Percentiles rank a stretch among this genome's conserved stretches.
phyloP scores from a whole-genome alignment of 2,888 invertebrate species.

The Erebia palarica region DNA sequence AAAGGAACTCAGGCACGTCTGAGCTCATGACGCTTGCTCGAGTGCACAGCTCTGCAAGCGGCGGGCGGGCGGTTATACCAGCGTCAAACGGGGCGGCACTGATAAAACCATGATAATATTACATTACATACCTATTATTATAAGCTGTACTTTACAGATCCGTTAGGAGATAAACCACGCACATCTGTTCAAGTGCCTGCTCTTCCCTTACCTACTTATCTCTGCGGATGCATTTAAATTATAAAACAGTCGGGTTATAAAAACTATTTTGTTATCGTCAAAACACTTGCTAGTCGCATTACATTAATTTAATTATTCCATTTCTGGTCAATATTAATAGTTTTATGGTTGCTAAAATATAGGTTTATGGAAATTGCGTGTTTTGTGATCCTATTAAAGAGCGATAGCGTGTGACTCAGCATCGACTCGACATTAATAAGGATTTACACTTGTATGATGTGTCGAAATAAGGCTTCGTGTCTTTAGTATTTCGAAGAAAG shows the following conservation, averaged over 20 bases:
- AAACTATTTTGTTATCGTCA: constrained; percentile 1
- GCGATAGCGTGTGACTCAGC: constrained; percentile 58
- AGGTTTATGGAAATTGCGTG: constrained; percentile 29
- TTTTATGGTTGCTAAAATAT: constrained; percentile 1
- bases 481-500: constrained; percentile 10
- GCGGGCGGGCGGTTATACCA: constrained; percentile 65
- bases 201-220: constrained; percentile 35
- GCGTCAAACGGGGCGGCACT: constrained; percentile 57
- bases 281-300: constrained; percentile 7
- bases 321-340: constrained; percentile 19
- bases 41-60: constrained; percentile 40
- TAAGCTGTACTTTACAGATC: constrained; percentile 66
- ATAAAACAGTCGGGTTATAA: constrained; percentile 3
- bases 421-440: constrained; percentile 60
- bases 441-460: constrained; percentile 68
- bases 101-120: constrained; percentile 72
- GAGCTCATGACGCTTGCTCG: constrained; percentile 50
- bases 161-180: constrained; percentile 62
- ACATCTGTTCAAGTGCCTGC: constrained; percentile 61
- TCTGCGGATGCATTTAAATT: constrained; percentile 27
- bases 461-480: constrained; percentile 71
- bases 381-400: constrained; percentile 51
- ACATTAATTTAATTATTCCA: constrained; percentile 16
- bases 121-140: constrained; percentile 70
- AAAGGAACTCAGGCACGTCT: constrained; percentile 55